phyloP scores from a whole-genome alignment of 64 coral and sea anemone genomes.

The Astreopora myriophthalma region DNA sequence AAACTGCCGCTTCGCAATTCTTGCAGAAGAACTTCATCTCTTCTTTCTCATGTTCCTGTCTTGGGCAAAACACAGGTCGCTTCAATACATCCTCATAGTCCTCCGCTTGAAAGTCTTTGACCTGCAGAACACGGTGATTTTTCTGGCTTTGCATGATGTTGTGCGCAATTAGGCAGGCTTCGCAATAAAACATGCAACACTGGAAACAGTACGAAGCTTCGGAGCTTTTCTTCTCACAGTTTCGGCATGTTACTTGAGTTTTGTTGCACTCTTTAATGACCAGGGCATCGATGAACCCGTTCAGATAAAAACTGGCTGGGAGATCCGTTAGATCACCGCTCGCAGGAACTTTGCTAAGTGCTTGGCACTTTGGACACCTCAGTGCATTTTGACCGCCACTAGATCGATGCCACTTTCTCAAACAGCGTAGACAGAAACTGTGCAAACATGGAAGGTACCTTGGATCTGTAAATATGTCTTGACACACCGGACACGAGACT shows the following conservation, averaged over 20 bases:
- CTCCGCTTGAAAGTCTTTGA: constrained; percentile 4
- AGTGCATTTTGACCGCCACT: not conserved
- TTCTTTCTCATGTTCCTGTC: too few species aligned
- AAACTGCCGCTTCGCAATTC: too few species aligned
- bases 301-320: not conserved
- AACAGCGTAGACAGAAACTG: not conserved
- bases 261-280: not conserved
- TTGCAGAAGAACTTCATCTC: too few species aligned
- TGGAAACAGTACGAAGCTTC: constrained; percentile 3
- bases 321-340: not conserved
- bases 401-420: not conserved
- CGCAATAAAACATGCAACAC: not conserved
- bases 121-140: not conserved
- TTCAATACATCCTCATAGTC: not conserved
- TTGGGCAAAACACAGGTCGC: too few species aligned
- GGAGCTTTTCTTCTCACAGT: not conserved
- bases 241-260: too few species aligned
- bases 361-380: not conserved
- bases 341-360: too few species aligned
- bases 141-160: not conserved
- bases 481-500: not conserved
- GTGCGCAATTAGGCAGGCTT: not conserved
- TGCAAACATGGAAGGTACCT: not conserved
- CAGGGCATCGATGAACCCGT: not conserved
- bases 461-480: not conserved